Evolutionary conservation across 2,888 invertebrate species (phyloP), one percentile per base, ranked within the genome.

Genomic region (Torymus texanus): DNA sequence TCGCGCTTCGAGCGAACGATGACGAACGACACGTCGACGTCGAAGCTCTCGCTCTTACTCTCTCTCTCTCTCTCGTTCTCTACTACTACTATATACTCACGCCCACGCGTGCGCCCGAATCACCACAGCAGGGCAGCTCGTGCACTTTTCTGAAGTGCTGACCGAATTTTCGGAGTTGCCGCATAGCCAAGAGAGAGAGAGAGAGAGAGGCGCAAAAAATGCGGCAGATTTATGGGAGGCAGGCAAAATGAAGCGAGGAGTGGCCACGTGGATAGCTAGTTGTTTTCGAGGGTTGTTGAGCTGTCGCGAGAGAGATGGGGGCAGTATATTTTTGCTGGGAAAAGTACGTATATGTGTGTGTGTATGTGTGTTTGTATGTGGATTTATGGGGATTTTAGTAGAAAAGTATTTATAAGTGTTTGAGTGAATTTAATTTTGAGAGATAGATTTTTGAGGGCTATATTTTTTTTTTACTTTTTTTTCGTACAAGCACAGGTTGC

Each of bases 21-120:
- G 81, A 81, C 81, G 81, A 81, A 81, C 81, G 81, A 81, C 78
- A 75, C 78, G 75, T 79, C 75, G 71, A 75, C 79, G 50, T 75
- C 66, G 70, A 62, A 56, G 50, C 66, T 67, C 58, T 12, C 71
- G 51, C 21, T 66, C 50, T 21, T 16, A 41, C 63, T 29, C 14
- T n/a, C 51, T 63, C 29, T 51, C 51, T 4, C 74, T 61, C 58
- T 63, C 66, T 59, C 11, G 41, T 16, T 56, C 66, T 65, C 63
- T 41, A 41, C 61, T 12, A 13, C 13, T 16, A 21, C 21, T 21
- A 21, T 21, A 16, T 61, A 1, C 41, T 5, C 8, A 8, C 41
- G 24, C 65, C 4, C 24, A 50, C 53, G 29, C 41, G 58, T 16
- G 12, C 55, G 18, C 41, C 18, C 24, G 8, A 8, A 5, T 8